phyloP scores from a whole-genome alignment of 2,797 vertebrate species.

The Odontamblyopus rebecca region DNA sequence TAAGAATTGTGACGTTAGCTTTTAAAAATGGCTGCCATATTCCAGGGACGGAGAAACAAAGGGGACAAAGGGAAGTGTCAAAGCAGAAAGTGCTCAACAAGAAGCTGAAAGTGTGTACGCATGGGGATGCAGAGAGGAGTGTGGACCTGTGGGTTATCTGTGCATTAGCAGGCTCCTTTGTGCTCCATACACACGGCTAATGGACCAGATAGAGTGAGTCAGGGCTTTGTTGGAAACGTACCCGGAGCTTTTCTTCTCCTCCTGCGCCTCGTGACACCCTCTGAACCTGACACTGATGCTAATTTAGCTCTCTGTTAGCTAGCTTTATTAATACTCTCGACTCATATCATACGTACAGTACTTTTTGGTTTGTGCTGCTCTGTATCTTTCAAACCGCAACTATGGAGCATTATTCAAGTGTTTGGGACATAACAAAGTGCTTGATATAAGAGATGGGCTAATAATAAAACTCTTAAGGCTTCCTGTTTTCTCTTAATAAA shows the following conservation, averaged over 20 bases:
- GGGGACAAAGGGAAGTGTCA: conserved; percentile 16
- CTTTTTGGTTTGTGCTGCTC: not conserved
- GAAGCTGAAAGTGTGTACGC: conserved; percentile 27
- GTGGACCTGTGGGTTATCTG: conserved; percentile 64
- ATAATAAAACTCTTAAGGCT: not conserved
- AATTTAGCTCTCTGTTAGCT: conserved; percentile 46
- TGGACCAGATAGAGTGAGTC: conserved; percentile 69
- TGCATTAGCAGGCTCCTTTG: conserved; percentile 68
- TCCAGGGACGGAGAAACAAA: conserved; percentile 9
- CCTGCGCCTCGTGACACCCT: conserved; percentile 46
- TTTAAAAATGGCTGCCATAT: conserved; percentile 22
- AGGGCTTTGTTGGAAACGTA: conserved; percentile 53
- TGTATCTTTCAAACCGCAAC: not conserved
- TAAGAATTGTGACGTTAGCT: conserved; percentile 20
- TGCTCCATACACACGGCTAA: conserved; percentile 61
- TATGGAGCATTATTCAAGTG: conserved; percentile 13
- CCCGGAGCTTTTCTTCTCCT: conserved; percentile 49
- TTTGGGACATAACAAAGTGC: conserved; percentile 33
- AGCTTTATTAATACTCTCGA: conserved; percentile 41
- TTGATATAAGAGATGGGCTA: not conserved
- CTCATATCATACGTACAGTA: not conserved
- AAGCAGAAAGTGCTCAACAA: conserved; percentile 12
- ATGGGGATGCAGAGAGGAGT: conserved; percentile 1
- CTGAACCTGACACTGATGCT: conserved; percentile 47
- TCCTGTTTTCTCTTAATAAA: conserved; percentile 4